Evolutionary conservation across 1,140 invertebrate species (phyloP), one percentile per base, ranked within the genome.

Genomic region (Plectus sambesii): DNA sequence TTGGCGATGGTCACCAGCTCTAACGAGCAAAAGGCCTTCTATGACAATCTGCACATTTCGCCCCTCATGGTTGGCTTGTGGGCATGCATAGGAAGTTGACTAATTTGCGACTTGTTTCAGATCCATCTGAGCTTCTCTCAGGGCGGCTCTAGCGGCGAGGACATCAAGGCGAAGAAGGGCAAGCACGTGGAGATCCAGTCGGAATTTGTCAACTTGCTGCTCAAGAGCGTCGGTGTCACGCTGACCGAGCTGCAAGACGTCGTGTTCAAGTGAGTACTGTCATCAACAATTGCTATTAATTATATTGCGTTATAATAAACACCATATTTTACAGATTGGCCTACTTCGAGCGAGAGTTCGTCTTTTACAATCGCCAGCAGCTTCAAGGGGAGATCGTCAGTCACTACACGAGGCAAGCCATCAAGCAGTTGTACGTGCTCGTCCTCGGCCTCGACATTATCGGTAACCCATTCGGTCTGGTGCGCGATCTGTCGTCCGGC

Each of bases 251-350:
- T 97, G 60, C 88, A 98, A 61, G 93, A 98, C 74, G 89, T 96
- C 47, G 81, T 97, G n/a, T 94, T 98, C 73, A 93, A 87, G 83
- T 87, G 74, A n/a, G n/a, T n/a, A n/a, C n/a, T n/a, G n/a, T n/a
- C n/a, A n/a, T n/a, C n/a, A n/a, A n/a, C n/a, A n/a, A n/a, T n/a
- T n/a, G n/a, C n/a, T n/a, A n/a, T n/a, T n/a, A n/a, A n/a, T n/a
- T n/a, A n/a, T n/a, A n/a, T n/a, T n/a, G n/a, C n/a, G n/a, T n/a
- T n/a, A n/a, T n/a, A n/a, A n/a, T n/a, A n/a, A n/a, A n/a, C n/a
- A n/a, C n/a, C n/a, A 42, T 42, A 42, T 36, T 62, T 74, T 75
- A 46, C 66, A 88, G 85, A 69, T 75, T 99, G 55, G 87, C 86
- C 2, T 98, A 84, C 69, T 96, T 98, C 69, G 86, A 98, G 72